Percentiles rank a stretch among this genome's conserved stretches.
phyloP scores from a whole-genome alignment of 2,113 vertebrate genomes.

The Hemiprocne comata region DNA sequence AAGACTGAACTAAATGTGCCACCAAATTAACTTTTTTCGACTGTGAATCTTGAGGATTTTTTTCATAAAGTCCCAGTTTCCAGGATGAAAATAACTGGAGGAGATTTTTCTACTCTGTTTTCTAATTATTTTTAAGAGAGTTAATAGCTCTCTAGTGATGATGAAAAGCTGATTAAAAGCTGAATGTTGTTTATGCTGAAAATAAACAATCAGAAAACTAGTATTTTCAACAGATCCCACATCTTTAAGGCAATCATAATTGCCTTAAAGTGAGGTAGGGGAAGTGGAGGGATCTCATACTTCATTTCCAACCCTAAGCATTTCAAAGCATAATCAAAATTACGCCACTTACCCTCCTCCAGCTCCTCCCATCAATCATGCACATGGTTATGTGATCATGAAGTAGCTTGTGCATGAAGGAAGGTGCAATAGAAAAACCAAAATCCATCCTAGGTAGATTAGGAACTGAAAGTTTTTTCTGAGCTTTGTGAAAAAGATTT shows the following conservation, averaged over 20 bases:
- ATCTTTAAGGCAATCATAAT: slow-evolving; percentile 17
- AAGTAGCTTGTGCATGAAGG: not conserved
- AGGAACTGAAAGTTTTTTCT: not conserved
- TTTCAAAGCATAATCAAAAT: slow-evolving; percentile 30
- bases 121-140: slow-evolving; percentile 54
- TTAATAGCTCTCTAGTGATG: not conserved
- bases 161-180: slow-evolving; percentile 56
- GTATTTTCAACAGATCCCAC: slow-evolving; percentile 24
- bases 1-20: not conserved
- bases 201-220: slow-evolving; percentile 29
- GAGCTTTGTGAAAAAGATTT: not conserved
- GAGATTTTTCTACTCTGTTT: slow-evolving; percentile 21
- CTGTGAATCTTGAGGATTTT: not conserved
- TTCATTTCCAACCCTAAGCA: slow-evolving; percentile 22
- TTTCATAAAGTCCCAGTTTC: not conserved
- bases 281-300: not conserved
- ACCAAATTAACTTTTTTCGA: not conserved
- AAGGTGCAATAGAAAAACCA: not conserved
- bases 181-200: slow-evolving; percentile 45
- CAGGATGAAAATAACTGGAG: slow-evolving; percentile 6
- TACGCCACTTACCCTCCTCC: not conserved
- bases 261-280: not conserved
- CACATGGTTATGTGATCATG: not conserved
- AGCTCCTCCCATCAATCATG: not conserved
- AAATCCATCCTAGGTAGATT: not conserved